Evolutionary conservation across 2,888 invertebrate species (phyloP), one percentile per base, ranked within the genome.

Genomic region (Boloria euphrosyne): DNA sequence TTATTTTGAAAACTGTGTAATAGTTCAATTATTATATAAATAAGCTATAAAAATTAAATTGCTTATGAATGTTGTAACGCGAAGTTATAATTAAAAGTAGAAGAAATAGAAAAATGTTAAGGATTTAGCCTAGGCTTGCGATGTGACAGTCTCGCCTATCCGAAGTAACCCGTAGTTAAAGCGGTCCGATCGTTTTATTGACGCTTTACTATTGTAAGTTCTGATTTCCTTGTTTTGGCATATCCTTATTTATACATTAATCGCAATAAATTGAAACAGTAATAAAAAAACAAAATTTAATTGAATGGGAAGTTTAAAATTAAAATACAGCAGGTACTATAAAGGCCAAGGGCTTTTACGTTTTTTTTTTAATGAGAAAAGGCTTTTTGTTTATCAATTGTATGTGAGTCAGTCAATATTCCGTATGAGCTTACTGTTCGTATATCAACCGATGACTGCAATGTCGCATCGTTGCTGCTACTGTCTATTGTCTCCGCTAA

Each of bases 401-500:
- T 13, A 49, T 10, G 17, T 59, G 50, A 50, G 50, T 59, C 49
- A 50, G 59, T 59, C 38, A 49, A 79, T 79, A 78, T 75, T 78
- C 73, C 47, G 77, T 71, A 73, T 77, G 78, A 80, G 80, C 79
- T 78, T 72, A 75, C 75, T 78, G 76, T 75, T 69, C 75, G 72
- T 78, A 75, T 80, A 82, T 76, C 78, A 73, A 61, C 31, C 44
- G 27, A 47, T 43, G 60, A 44, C 65, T 44, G 60, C 61, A 52
- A 22, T 57, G 74, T 61, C 69, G 74, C 73, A 72, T 72, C 74
- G 74, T 71, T 75, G 75, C 73, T 70, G 73, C 73, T 71, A 68
- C 74, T 74, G 74, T 70, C 76, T 79, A 83, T 82, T 83, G 83
- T 84, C 75, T 78, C 74, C 73, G 69, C 69, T 70, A 73, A 74